These are phyloP conservation scores for Cyprinus carpio DNA, from an alignment of 2,113 vertebrate species.

Conservation along the genomic window DNA sequence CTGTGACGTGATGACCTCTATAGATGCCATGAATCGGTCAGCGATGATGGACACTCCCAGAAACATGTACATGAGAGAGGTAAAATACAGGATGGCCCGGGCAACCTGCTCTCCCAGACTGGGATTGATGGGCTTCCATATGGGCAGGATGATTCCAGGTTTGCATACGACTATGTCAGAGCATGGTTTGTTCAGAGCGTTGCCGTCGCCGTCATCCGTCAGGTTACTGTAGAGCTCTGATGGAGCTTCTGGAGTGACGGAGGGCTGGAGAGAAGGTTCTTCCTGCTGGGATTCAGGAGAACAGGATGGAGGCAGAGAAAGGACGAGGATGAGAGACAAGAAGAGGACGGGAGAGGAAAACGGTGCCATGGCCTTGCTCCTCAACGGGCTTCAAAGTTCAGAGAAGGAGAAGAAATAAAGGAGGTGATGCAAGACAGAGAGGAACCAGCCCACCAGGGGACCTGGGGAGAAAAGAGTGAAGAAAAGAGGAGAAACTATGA, in stretches of 20 bases:
- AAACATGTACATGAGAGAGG: conserved; percentile 96
- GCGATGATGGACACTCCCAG: conserved; percentile 96
- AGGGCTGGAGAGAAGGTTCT: conserved; percentile 54
- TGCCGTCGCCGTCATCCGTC: background rate
- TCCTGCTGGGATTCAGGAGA: conserved; percentile 66
- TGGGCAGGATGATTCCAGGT: conserved; percentile 84
- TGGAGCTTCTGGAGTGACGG: conserved; percentile 42
- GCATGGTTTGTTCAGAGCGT: conserved; percentile 54
- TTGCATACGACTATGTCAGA: conserved; percentile 69
- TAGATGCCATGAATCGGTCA: conserved; percentile 97
- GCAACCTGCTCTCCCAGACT: conserved; percentile 80
- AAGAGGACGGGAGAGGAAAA: conserved; percentile 56
- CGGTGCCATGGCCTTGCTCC: conserved; percentile 65
- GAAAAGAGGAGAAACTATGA: background rate
- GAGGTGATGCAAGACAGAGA: conserved; percentile 41
- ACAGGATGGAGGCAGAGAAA: conserved; percentile 62
- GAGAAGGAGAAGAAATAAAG: conserved; percentile 34
- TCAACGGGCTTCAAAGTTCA: background rate
- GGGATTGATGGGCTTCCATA: conserved; percentile 82
- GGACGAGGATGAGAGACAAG: conserved; percentile 60
- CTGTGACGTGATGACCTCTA: conserved; percentile 97
- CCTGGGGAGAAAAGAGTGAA: conserved; percentile 22
- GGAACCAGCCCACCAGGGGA: conserved; percentile 57
- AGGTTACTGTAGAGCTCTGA: conserved; percentile 43
- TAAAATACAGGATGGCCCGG: conserved; percentile 88